Percentiles rank a stretch among this genome's conserved stretches.
phyloP scores from a whole-genome alignment of 2,113 vertebrate genomes.

The Upupa epops region DNA sequence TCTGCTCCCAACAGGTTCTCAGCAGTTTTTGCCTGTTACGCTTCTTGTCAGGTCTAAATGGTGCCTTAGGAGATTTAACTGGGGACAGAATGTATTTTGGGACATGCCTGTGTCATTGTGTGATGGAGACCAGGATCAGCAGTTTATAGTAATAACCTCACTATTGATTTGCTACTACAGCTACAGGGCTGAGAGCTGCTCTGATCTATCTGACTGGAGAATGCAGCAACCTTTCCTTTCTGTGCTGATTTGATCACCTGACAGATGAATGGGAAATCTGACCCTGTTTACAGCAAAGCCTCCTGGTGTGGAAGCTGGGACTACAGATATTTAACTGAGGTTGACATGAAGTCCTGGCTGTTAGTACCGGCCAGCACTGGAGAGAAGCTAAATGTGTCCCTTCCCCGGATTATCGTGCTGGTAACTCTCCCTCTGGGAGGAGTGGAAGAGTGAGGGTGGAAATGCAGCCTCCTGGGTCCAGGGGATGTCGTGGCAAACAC shows the following conservation, averaged over 20 bases:
- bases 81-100: neutral
- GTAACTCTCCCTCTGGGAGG: neutral
- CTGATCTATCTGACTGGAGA: neutral
- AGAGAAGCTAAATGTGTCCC: neutral
- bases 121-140: conserved; percentile 19
- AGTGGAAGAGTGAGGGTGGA: neutral
- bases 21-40: neutral
- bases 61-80: neutral
- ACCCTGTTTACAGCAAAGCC: neutral
- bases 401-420: neutral
- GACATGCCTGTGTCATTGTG: neutral
- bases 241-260: neutral
- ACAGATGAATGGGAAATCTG: neutral
- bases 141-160: conserved; percentile 9
- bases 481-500: neutral
- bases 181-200: conserved; percentile 2
- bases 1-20: neutral
- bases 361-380: neutral
- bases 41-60: neutral
- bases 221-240: neutral
- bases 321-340: neutral
- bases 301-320: neutral
- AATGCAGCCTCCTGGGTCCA: neutral
- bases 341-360: neutral
- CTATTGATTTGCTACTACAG: neutral